Percentiles rank a stretch among this genome's conserved stretches.
phyloP scores from a whole-genome alignment of 1,140 invertebrate genomes.

The Thaumetopoea pityocampa region DNA sequence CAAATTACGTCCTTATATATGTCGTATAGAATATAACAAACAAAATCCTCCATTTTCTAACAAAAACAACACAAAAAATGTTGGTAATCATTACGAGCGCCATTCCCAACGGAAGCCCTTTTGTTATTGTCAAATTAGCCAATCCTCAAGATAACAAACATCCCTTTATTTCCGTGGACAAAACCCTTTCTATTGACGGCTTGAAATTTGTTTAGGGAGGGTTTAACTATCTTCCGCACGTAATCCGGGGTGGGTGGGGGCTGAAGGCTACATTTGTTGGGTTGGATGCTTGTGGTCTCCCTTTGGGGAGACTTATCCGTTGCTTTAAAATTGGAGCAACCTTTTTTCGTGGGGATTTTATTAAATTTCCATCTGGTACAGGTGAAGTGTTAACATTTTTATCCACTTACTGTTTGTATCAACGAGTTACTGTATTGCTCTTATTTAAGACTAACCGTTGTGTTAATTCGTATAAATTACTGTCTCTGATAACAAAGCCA shows the following conservation, averaged over 20 bases:
- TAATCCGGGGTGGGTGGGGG: conserved; percentile 47
- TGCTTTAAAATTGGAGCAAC: conserved; percentile 22
- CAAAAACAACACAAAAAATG: conserved; percentile 40
- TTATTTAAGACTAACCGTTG: background rate
- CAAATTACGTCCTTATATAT: conserved; percentile 42
- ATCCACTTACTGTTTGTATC: background rate
- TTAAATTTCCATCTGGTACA: conserved; percentile 9
- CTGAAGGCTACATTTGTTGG: conserved; percentile 20
- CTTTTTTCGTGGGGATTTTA: conserved; percentile 17
- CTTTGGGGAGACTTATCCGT: conserved; percentile 21
- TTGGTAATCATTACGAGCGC: conserved; percentile 57
- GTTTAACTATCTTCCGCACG: conserved; percentile 68
- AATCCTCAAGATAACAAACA: conserved; percentile 76
- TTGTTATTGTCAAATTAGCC: conserved; percentile 76
- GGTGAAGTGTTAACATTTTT: conserved; percentile 5
- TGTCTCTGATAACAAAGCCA: too few relatives aligned
- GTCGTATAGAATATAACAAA: conserved; percentile 42
- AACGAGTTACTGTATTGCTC: background rate
- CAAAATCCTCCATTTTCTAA: conserved; percentile 47
- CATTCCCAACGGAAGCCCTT: conserved; percentile 64
- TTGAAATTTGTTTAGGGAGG: conserved; percentile 63
- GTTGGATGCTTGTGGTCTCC: conserved; percentile 34
- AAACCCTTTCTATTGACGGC: conserved; percentile 66
- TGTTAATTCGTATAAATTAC: too few relatives aligned
- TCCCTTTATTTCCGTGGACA: conserved; percentile 68